These are phyloP conservation scores for Oreochromis tanganicae DNA, from an alignment of 2,113 vertebrate genomes.

Conservation along the genomic window DNA sequence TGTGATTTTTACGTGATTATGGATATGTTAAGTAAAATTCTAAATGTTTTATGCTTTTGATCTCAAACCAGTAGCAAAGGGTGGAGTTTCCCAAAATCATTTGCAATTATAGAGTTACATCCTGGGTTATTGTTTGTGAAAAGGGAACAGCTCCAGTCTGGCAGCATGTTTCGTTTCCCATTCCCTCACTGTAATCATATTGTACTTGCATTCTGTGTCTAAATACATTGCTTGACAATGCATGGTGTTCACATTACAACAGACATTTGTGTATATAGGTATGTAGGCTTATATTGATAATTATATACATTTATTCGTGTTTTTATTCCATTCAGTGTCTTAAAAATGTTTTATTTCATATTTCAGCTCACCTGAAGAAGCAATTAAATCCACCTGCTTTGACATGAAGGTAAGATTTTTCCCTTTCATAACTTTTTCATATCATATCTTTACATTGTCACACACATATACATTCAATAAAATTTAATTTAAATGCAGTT, in stretches of 20 bases:
- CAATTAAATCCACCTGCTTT: not conserved
- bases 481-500: not conserved
- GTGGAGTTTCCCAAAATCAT: not conserved
- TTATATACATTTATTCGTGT: not conserved
- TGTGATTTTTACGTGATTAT: not conserved
- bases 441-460: not conserved
- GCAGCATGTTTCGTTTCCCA: not conserved
- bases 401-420: constrained; percentile 10
- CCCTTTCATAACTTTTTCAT: not conserved
- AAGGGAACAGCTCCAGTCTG: not conserved
- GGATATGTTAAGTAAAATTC: not conserved
- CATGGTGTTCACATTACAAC: not conserved
- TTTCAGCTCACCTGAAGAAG: not conserved
- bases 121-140: not conserved
- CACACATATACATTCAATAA: not conserved
- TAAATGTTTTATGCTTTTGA: not conserved
- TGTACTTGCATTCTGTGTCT: not conserved
- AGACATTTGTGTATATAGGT: not conserved
- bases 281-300: not conserved
- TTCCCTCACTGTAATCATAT: not conserved
- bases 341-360: not conserved
- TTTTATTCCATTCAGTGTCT: not conserved
- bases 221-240: not conserved
- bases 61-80: not conserved
- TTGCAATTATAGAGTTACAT: not conserved